These are phyloP conservation scores for Drosophila yooni DNA, from an alignment of 2,888 invertebrate species.

Conservation along the genomic window DNA sequence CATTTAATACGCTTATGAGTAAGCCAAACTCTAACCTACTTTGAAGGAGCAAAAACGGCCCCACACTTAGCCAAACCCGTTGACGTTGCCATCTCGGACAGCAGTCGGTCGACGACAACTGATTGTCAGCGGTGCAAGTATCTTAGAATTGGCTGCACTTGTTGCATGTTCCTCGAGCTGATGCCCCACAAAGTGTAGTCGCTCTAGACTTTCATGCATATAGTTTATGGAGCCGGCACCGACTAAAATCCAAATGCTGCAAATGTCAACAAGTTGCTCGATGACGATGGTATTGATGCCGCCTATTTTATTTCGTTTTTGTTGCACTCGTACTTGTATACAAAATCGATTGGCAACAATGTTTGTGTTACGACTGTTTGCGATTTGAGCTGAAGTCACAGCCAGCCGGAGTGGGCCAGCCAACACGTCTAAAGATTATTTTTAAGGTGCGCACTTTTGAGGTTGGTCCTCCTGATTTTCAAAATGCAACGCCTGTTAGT, in stretches of 20 bases:
- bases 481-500: slow-evolving; percentile 81
- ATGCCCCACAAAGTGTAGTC: slow-evolving; percentile 67
- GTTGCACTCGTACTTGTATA: slow-evolving; percentile 29
- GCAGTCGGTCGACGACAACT: slow-evolving; percentile 48
- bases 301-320: slow-evolving; percentile 65
- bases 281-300: slow-evolving; percentile 66
- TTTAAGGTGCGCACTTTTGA: slow-evolving; percentile 81
- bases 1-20: slow-evolving; percentile 58
- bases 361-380: slow-evolving; percentile 64
- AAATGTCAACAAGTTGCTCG: slow-evolving; percentile 76
- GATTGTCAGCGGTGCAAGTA: slow-evolving; percentile 60
- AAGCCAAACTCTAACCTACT: slow-evolving; percentile 61
- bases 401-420: slow-evolving; percentile 64
- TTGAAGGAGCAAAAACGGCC: slow-evolving; percentile 50
- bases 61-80: slow-evolving; percentile 53
- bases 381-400: slow-evolving; percentile 57
- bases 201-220: slow-evolving; percentile 73
- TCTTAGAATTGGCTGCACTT: slow-evolving; percentile 64
- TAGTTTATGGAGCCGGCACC: slow-evolving; percentile 71
- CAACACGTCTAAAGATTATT: slow-evolving; percentile 77
- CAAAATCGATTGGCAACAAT: slow-evolving; percentile 77
- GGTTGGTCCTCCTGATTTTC: slow-evolving; percentile 81
- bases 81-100: slow-evolving; percentile 27
- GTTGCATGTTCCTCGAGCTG: slow-evolving; percentile 60
- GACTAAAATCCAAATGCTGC: slow-evolving; percentile 57